Conservation (phyloP, 1,140 invertebrate genomes). For the Euglossa dilemma region DNA sequence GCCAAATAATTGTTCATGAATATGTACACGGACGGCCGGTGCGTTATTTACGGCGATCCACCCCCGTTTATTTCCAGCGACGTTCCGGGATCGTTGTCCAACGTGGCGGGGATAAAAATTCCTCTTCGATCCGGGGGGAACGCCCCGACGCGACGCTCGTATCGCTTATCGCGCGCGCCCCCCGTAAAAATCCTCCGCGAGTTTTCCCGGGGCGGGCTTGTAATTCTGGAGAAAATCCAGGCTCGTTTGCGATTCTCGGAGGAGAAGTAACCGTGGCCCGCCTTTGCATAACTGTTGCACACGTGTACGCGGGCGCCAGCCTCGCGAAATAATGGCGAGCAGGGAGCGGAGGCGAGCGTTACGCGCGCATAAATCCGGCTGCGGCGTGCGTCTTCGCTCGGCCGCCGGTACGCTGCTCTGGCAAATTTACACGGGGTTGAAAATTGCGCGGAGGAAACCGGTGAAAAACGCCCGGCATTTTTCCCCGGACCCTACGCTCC, state of each 20-base stretch:
- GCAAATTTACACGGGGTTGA: conserved; percentile 36
- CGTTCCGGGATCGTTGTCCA: not conserved
- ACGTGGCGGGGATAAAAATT: not conserved
- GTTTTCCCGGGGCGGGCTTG: too few relatives aligned
- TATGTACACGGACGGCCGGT: not conserved
- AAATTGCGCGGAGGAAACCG: not conserved
- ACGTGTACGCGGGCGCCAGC: not conserved
- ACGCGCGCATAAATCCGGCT: conserved; percentile 53
- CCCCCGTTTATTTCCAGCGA: not conserved
- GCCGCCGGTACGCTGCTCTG: not conserved
- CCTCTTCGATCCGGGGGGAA: not conserved
- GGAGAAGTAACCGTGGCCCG: conserved; percentile 4
- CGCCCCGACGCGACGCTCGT: not conserved
- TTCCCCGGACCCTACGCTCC: too few relatives aligned
- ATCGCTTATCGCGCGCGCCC: conserved; percentile 4
- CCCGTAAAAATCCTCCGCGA: not conserved
- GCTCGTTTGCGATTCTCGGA: conserved; percentile 46
- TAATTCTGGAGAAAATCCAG: conserved; percentile 50
- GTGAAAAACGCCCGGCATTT: not conserved
- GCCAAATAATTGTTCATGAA: conserved; percentile 6
- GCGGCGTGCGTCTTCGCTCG: not conserved
- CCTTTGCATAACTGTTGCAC: conserved; percentile 57
- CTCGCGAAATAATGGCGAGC: conserved; percentile 49
- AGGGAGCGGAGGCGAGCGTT: conserved; percentile 44
- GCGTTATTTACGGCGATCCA: not conserved